Base-by-base conservation (phyloP, 1,140 invertebrate genomes). In the Drosophila sulfurigaster region DNA sequence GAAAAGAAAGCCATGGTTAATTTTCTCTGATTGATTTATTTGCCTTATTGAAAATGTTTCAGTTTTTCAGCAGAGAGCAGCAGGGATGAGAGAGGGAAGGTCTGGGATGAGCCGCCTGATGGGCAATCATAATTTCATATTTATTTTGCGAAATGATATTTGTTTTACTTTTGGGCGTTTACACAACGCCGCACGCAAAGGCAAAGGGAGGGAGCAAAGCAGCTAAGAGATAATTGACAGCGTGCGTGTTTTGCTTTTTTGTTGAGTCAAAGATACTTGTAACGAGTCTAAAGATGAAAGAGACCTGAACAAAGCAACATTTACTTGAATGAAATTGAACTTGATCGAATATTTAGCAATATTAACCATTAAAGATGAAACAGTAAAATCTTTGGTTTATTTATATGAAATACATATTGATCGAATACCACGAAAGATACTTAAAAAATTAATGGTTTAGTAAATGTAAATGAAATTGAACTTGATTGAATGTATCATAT, bases 71-170 rank as follows among this genome's bases (percentile, higher is more conserved):
- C 67, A n/a, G n/a, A 45, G 30, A 32, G 25, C n/a, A n/a, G 28
- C 3, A 58, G 43, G 52, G 16, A 43, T 38, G 30, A 38, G 59
- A 32, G 58, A 25, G 63, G n/a, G 41, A 13, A 35, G 62, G 49
- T 43, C 32, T 43, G 20, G 38, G 48, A 35, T 64, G 32, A n/a
- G n/a, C n/a, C n/a, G 41, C 1, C 59, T 48, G 46, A 60, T 63
- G 51, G 60, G 74, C 78, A 86, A 78, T 89, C 85, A 88, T 88
- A 88, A 89, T 85, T 88, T 81, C 74, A 78, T 88, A 89, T 88
- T 89, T 88, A 81, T 66, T 76, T 76, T 79, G 75, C 68, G 69
- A 89, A 88, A 88, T 79, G 62, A 75, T 83, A 74, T 88, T 88
- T 89, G 81, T 69, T 88, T 88, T 81, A 75, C 41, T 75, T 81